Conservation (phyloP, 2,113 vertebrate species). For the Fukomys damarensis region DNA sequence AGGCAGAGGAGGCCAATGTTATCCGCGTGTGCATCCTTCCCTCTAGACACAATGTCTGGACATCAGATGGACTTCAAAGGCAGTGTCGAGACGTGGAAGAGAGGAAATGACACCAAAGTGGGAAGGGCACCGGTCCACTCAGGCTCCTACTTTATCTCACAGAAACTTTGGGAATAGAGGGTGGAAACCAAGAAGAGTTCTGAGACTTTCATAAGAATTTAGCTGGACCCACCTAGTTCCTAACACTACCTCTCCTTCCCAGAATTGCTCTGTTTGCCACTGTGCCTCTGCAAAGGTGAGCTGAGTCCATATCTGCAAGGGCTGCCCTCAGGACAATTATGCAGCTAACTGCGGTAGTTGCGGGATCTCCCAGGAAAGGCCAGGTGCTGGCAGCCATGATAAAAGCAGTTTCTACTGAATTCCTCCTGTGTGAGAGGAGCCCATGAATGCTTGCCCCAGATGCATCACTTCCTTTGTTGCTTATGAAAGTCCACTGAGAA, state of each 20-base stretch:
- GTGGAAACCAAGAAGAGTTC: background rate
- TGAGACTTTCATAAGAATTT: background rate
- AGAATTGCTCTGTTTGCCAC: background rate
- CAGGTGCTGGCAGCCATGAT: background rate
- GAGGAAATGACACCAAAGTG: background rate
- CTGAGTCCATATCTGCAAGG: background rate
- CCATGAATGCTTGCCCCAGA: background rate
- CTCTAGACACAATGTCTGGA: background rate
- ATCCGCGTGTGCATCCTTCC: background rate
- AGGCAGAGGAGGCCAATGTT: background rate
- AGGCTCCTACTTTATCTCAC: background rate
- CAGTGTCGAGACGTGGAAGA: background rate
- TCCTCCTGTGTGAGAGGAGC: too few species aligned
- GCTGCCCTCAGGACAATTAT: background rate
- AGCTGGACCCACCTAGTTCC: background rate
- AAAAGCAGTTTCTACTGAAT: background rate
- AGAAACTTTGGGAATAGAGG: background rate
- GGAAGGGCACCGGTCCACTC: background rate
- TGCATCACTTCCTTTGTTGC: background rate
- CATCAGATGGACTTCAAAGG: rapidly evolving
- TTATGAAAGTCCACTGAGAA: background rate
- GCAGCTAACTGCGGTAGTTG: background rate
- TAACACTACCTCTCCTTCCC: background rate
- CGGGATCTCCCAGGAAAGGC: background rate
- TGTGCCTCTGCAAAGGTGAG: background rate